These are phyloP conservation scores for Penaeus japonicus DNA, from an alignment of 1,140 invertebrate genomes.

Conservation along the genomic window DNA sequence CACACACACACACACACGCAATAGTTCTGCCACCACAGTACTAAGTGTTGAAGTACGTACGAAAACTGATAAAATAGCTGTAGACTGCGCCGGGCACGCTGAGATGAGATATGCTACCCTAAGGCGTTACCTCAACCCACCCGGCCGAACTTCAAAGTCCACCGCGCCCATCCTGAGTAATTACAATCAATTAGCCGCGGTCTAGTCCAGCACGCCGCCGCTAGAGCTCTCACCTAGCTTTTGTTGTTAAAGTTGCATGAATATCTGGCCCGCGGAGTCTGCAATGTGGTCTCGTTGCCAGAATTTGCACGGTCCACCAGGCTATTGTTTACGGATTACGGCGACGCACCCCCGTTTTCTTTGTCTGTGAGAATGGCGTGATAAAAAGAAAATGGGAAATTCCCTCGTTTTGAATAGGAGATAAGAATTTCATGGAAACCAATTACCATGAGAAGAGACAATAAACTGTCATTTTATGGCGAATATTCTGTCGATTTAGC, in stretches of 20 bases:
- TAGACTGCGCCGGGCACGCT: neutral
- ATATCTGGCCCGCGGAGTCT: slow-evolving; percentile 1
- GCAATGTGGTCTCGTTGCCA: slow-evolving; percentile 29
- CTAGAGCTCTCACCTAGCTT: slow-evolving; percentile 10
- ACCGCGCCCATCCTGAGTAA: slow-evolving; percentile 52
- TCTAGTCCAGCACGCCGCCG: slow-evolving; percentile 41
- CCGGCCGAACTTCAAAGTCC: slow-evolving; percentile 34
- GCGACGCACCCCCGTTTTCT: slow-evolving; percentile 31
- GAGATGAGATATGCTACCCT: neutral
- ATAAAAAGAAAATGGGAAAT: slow-evolving; percentile 51
- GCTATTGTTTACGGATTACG: slow-evolving; percentile 28
- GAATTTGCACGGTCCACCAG: slow-evolving; percentile 46
- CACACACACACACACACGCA: too few relatives aligned
- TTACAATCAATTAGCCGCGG: slow-evolving; percentile 55
- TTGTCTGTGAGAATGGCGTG: slow-evolving; percentile 40
- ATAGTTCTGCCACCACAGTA: too few relatives aligned
- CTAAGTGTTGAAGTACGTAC: neutral
- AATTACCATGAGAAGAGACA: slow-evolving; percentile 33
- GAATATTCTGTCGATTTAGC: slow-evolving; percentile 38
- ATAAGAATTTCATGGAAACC: slow-evolving; percentile 50
- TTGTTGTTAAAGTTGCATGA: slow-evolving; percentile 27
- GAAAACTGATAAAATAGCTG: slow-evolving; percentile 35
- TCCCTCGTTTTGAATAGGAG: slow-evolving; percentile 38
- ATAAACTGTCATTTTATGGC: slow-evolving; percentile 38
- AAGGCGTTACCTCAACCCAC: neutral